Evolutionary conservation across 1,140 invertebrate species (phyloP).

Genomic region (Neotoxoptera formosana): DNA sequence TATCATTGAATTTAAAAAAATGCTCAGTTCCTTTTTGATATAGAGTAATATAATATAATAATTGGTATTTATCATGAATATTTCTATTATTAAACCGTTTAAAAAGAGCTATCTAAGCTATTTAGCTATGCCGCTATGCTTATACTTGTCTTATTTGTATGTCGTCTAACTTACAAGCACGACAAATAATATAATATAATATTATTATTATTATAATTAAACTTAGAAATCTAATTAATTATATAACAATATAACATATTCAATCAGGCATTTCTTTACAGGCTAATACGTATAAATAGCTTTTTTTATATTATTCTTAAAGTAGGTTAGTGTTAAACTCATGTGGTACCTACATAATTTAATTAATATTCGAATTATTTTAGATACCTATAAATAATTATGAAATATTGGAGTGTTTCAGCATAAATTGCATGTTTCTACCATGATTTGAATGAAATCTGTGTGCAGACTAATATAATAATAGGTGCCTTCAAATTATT

Average conservation of each 20-base stretch:
- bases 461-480: not conserved
- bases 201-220: not conserved
- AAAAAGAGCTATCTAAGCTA: not conserved
- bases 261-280: not conserved
- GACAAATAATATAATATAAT: not conserved
- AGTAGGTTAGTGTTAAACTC: not conserved
- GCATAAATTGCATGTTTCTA: not conserved
- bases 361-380: not conserved
- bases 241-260: not conserved
- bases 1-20: not conserved
- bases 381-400: not conserved
- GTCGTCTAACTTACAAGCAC: not conserved
- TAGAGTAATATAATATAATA: too few relatives aligned
- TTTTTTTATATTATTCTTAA: not conserved
- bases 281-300: too few relatives aligned
- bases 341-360: not conserved
- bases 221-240: not conserved
- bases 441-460: not conserved
- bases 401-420: not conserved
- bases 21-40: not conserved
- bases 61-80: not conserved
- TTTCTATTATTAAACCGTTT: not conserved
- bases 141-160: not conserved
- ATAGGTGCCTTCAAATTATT: not conserved
- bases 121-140: not conserved